Evolutionary conservation across 2,797 vertebrate genomes (phyloP).

Genomic region (Acomys russatus): DNA sequence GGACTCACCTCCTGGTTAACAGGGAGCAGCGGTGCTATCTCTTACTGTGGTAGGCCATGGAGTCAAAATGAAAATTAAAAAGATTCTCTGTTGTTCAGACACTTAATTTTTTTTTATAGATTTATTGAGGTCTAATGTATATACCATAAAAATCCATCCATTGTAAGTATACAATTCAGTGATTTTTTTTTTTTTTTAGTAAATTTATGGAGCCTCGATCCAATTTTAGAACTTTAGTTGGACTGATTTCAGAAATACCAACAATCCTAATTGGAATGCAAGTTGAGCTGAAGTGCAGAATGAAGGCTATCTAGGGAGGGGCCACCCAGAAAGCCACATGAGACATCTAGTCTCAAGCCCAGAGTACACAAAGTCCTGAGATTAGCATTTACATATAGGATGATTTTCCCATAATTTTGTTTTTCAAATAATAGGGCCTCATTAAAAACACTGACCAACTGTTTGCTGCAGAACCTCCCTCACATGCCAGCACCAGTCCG

Average conservation of each 20-base stretch:
- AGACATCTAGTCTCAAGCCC: slow-evolving; percentile 37
- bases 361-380: slow-evolving; percentile 20
- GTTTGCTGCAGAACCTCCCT: neutral
- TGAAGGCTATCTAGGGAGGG: slow-evolving; percentile 55
- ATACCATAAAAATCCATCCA: slow-evolving; percentile 40
- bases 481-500: neutral
- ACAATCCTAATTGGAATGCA: slow-evolving; percentile 56
- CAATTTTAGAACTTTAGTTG: slow-evolving; percentile 65
- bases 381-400: slow-evolving; percentile 82
- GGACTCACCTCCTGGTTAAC: slow-evolving; percentile 69
- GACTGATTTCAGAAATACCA: slow-evolving; percentile 71
- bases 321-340: slow-evolving; percentile 59
- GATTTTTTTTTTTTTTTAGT: slow-evolving; percentile 17
- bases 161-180: slow-evolving; percentile 23
- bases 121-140: slow-evolving; percentile 60
- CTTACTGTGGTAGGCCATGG: neutral
- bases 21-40: slow-evolving; percentile 66
- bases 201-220: slow-evolving; percentile 44
- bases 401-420: slow-evolving; percentile 79
- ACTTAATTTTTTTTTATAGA: slow-evolving; percentile 48
- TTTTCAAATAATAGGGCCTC: slow-evolving; percentile 19
- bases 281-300: slow-evolving; percentile 49
- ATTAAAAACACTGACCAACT: slow-evolving; percentile 39
- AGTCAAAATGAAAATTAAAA: slow-evolving; percentile 69
- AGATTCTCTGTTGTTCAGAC: slow-evolving; percentile 43